Conservation (phyloP, 2,888 invertebrate genomes). For the Heliconius aoede region DNA sequence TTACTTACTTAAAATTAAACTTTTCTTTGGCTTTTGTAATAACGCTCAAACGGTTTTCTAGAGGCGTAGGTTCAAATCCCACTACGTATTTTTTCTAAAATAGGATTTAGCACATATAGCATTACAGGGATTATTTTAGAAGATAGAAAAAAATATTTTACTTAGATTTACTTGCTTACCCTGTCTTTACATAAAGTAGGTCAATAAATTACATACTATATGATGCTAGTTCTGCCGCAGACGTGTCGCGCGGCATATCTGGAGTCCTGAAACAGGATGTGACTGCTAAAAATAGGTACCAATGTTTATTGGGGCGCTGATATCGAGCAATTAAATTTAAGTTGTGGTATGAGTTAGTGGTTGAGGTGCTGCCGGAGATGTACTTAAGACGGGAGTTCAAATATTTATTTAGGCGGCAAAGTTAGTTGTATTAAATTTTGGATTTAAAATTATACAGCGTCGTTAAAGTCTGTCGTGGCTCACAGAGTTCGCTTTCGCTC, state of each 20-base stretch:
- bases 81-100: too few relatives aligned
- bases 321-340: constrained; percentile 44
- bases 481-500: neutral
- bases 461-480: too few relatives aligned
- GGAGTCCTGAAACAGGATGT: constrained; percentile 57
- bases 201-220: constrained; percentile 6
- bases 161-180: neutral
- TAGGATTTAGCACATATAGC: too few relatives aligned
- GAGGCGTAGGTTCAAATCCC: too few relatives aligned
- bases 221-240: constrained; percentile 5
- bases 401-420: neutral
- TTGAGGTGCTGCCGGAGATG: neutral
- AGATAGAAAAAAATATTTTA: too few relatives aligned
- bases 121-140: too few relatives aligned
- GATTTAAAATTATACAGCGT: too few relatives aligned
- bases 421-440: too few relatives aligned
- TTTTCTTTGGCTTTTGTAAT: too few relatives aligned
- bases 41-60: too few relatives aligned
- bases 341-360: constrained; percentile 16
- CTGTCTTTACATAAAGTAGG: neutral
- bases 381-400: neutral
- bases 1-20: neutral
- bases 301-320: constrained; percentile 49
- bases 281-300: constrained; percentile 56
- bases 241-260: constrained; percentile 33